Percentiles rank a stretch among this genome's conserved stretches.
Evolutionary conservation across 2,113 vertebrate genomes (phyloP).

Genomic region (Jacana jacana): DNA sequence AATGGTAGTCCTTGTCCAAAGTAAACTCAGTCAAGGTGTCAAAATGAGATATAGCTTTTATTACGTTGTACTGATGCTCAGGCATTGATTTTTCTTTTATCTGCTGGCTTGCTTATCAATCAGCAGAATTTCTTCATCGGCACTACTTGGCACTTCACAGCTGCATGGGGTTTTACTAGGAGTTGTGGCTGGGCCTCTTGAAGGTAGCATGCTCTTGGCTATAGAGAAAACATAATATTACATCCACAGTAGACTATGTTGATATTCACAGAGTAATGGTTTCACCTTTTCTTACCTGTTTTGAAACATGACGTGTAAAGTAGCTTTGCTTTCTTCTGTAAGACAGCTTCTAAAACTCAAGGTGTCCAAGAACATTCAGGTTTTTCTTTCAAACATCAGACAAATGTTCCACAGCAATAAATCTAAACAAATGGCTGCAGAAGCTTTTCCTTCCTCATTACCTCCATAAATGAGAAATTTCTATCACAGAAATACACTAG

Average conservation of each 20-base stretch:
- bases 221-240: background rate
- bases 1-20: background rate
- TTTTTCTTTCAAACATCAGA: background rate
- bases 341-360: background rate
- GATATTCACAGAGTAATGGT: background rate
- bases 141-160: background rate
- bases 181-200: background rate
- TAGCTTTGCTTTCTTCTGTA: background rate
- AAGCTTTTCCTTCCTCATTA: background rate
- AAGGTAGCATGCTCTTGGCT: background rate
- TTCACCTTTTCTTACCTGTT: background rate
- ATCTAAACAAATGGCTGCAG: background rate
- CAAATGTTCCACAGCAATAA: background rate
- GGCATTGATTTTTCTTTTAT: conserved; percentile 28
- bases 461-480: background rate
- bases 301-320: background rate
- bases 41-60: conserved; percentile 36
- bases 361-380: background rate
- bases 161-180: background rate
- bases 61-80: background rate
- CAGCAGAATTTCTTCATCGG: conserved; percentile 30
- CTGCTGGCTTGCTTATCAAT: conserved; percentile 11
- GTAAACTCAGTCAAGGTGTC: background rate
- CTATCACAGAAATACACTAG: background rate
- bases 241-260: background rate